These are phyloP conservation scores for Rhodinocichla rosea DNA, from an alignment of 2,113 vertebrate species.

Conservation along the genomic window DNA sequence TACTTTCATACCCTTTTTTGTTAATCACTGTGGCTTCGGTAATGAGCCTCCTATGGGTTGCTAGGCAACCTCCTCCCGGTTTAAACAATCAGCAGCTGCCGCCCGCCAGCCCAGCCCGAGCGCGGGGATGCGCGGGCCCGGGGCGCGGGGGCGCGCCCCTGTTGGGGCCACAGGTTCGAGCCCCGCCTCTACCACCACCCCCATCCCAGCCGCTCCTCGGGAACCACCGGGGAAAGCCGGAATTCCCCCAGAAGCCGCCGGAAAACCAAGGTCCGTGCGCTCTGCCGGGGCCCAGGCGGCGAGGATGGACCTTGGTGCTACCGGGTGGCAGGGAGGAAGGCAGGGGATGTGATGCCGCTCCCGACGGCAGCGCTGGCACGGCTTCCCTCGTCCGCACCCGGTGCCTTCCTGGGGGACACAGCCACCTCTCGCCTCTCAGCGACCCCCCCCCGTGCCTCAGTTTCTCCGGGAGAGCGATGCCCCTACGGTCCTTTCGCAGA, in stretches of 20 bases:
- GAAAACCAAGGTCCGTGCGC: rapidly evolving
- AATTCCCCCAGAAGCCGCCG: not conserved
- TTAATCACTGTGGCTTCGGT: constrained; percentile 81
- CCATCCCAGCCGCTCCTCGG: too few species aligned
- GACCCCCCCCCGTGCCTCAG: not conserved
- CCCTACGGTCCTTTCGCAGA: not conserved
- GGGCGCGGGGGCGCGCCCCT: not conserved
- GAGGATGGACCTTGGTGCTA: not conserved
- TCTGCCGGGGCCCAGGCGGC: not conserved
- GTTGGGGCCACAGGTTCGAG: not conserved
- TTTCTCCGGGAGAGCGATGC: not conserved
- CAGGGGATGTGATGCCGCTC: rapidly evolving
- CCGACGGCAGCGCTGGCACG: not conserved
- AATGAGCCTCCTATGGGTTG: constrained; percentile 81
- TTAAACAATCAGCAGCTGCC: constrained; percentile 78
- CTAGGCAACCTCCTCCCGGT: constrained; percentile 77
- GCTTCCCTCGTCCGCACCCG: not conserved
- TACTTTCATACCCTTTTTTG: constrained; percentile 75
- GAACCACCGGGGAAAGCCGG: not conserved
- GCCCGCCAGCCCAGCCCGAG: constrained; percentile 36
- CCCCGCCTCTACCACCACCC: not conserved
- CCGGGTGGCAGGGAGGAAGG: not conserved
- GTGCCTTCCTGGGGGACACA: too few species aligned
- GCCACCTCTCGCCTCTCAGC: not conserved
- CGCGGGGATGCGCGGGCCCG: constrained; percentile 27